Evolutionary conservation across 1,140 invertebrate species (phyloP), one percentile per base, ranked within the genome.

Genomic region (Lasioglossum albipes): DNA sequence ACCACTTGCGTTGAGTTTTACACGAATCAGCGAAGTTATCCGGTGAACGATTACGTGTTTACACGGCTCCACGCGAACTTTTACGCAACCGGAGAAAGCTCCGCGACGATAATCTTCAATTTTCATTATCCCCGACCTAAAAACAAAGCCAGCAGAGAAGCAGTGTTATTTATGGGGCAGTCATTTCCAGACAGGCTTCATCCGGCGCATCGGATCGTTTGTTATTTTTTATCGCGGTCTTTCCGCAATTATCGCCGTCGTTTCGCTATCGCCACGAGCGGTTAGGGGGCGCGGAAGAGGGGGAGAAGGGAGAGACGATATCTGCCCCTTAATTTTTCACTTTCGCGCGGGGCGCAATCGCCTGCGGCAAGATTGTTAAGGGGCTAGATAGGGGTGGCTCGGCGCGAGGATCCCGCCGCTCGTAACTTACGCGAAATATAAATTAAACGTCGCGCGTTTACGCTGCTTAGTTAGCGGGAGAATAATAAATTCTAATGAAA

Each of bases 391-490:
- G 78, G 67, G 59, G 42, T 59, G 54, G 64, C 54, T 12, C 41
- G 54, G 20, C 41, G 45, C 52, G 52, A 13, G 16, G 52, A 49
- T 49, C 45, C 52, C 16, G 10, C 10, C 22, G 76, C 70, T 70
- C 79, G 74, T 81, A 81, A 77, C 75, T 81, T 77, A 57, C 67
- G 61, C 12, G 79, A 57, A 78, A 66, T 81, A 81, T 81, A 78
- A 81, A 81, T 81, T 81, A 81, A 81, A 81, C 79, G 79, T 78
- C 79, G 79, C 79, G 79, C 80, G 61, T 82, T 82, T 82, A 82
- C 31, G 73, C 68, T 65, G 76, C 76, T 76, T 82, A 78, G 81
- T 82, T 82, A 79, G 64, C 69, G 59, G 75, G 52, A 27, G 75
- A 79, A 79, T 82, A 82, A 82, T 82, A 82, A 82, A 82, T 82